These are phyloP conservation scores for Rhynchophorus ferrugineus DNA, from an alignment of 1,140 invertebrate genomes.

Conservation along the genomic window DNA sequence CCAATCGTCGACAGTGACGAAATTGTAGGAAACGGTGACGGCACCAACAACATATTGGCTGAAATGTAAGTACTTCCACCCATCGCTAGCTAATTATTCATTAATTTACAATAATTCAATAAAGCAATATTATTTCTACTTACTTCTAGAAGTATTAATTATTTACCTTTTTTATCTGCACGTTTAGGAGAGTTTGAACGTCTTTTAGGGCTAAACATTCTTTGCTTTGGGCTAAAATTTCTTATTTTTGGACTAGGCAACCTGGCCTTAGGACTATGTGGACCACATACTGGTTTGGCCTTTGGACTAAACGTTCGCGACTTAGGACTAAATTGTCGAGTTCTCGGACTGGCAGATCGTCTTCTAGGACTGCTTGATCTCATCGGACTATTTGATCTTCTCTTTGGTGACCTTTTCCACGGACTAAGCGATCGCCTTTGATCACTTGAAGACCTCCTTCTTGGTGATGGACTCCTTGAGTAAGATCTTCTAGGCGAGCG, in stretches of 20 bases:
- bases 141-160: too few relatives aligned
- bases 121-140: too few relatives aligned
- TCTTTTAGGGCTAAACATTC: background rate
- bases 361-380: constrained; percentile 8
- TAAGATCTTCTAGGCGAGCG: constrained; percentile 33
- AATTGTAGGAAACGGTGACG: too few relatives aligned
- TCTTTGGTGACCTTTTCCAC: constrained; percentile 16
- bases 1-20: too few relatives aligned
- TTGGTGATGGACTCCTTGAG: constrained; percentile 30
- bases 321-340: background rate
- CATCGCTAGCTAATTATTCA: too few relatives aligned
- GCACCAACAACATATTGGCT: too few relatives aligned
- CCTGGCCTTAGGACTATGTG: constrained; percentile 3
- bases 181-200: constrained; percentile 23
- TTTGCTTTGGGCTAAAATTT: constrained; percentile 1
- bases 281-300: background rate
- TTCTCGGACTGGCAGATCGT: constrained; percentile 1
- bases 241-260: constrained; percentile 8
- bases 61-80: too few relatives aligned
- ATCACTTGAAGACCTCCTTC: constrained; percentile 21
- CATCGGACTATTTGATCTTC: constrained; percentile 6
- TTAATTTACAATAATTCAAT: too few relatives aligned
- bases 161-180: constrained; percentile 16
- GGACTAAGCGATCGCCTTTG: constrained; percentile 19
- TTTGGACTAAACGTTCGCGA: background rate